Base-by-base conservation (phyloP, 23 tunicate species). In the Diplosoma virens region DNA sequence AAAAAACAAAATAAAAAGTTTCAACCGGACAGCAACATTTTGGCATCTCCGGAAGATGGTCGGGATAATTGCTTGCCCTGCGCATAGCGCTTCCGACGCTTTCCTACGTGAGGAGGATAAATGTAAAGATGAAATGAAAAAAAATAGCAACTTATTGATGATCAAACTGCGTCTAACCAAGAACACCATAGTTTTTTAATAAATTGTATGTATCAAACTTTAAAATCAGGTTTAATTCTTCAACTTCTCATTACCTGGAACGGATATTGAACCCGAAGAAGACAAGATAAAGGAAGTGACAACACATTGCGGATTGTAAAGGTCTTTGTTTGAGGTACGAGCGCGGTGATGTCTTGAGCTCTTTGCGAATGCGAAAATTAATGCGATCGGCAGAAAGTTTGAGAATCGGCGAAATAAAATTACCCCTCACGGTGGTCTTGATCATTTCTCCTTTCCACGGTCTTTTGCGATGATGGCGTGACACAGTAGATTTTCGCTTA, bases 381-480 rank as follows among this genome's bases (percentile, higher is more conserved):
- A 94, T 59, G 35, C 59, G 37, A 1, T 66, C 36, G 24, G 73
- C 79, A 22, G 93, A 84, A 30, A 87, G 61, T 35, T 87, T 87
- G 22, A 94, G 45, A 25, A 87, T 84, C 17, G 99, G 99, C 4
- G 89, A 67, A 32, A 94, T 93, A 56, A 94, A 94, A 59, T 88
- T 81, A 56, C 86, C 89, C 1, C 75, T 76, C 3, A 88, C 31
- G 1, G 47, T 25, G 0, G 94, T 24, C 27, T 76, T 56, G 33
- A 94, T 79, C 20, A 94, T 84, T 33, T 74, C 73, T 94, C 99
- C 45, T 94, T 94, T 4, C 95, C 95, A 56, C 84, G 79, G 32
- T 95, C 92, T 75, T 83, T 87, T 4, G 95, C 99, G 32, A 94
- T 84, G 73, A 94, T 88, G 11, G 99, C 87, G 76, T 87, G 92